Conservation (phyloP, 23 tunicate genomes). For the Trididemnum nubilum region DNA sequence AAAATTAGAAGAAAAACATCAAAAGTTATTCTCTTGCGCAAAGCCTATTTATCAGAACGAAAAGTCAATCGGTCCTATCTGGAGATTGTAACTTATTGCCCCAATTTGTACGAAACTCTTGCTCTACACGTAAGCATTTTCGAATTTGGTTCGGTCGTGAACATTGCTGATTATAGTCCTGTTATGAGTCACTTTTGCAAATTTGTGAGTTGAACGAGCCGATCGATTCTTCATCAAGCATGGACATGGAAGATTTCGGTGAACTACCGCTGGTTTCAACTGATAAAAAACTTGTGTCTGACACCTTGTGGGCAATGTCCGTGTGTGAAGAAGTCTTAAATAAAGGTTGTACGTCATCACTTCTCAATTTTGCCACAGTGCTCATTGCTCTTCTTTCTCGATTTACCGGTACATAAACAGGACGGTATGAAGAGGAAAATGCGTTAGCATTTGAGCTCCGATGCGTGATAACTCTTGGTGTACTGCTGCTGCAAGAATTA, state of each 20-base stretch:
- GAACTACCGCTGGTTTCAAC: not conserved
- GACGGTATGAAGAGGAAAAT: not conserved
- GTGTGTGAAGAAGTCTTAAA: slow-evolving; percentile 20
- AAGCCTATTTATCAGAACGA: no score
- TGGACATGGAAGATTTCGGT: not conserved
- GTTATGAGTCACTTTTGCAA: no score
- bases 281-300: not conserved
- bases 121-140: no score
- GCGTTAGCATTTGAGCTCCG: not conserved
- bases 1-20: no score
- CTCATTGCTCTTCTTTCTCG: slow-evolving; percentile 11
- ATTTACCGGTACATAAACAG: not conserved
- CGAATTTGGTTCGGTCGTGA: no score
- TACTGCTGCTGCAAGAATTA: not conserved
- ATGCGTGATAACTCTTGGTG: not conserved
- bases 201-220: no score
- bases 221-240: slow-evolving; percentile 13
- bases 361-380: not conserved
- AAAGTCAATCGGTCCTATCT: no score
- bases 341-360: not conserved
- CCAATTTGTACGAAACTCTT: no score
- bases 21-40: no score
- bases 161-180: no score
- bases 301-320: slow-evolving; percentile 2
- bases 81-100: no score